Base-by-base conservation (phyloP, 1,140 invertebrate genomes). In the Coptotermes formosanus region DNA sequence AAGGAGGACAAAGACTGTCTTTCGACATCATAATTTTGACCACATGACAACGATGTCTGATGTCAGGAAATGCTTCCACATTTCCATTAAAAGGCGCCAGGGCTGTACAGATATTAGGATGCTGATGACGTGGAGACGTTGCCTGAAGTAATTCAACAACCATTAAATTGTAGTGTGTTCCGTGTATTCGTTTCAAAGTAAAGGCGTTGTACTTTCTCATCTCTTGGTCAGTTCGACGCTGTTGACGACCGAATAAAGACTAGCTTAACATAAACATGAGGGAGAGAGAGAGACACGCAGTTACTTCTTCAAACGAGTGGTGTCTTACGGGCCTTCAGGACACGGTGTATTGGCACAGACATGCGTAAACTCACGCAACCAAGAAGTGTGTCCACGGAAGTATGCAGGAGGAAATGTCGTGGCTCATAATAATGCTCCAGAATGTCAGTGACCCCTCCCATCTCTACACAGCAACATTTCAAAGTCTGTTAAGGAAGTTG, bases 331-430 rank as follows among this genome's bases (percentile, higher is more conserved):
- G n/a, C 64, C 64, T 75, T 30, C 64, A 75, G 8, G 64, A 75
- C 25, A 75, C 64, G 64, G 64, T 75, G n/a, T 14, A 14, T 14
- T 8, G 64, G 64, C 64, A 75, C 64, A 75, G 3, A 75, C 25
- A 75, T 75, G 64, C n/a, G 64, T 75, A 30, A 75, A 75, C 64
- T 75, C 64, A 75, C 25, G 64, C 64, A 75, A 75, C n/a, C 64
- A 25, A 64, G 59, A 64, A n/a, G 1, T 23, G 59, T 75, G 64
- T 8, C 64, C 25, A 30, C 64, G 64, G 52, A 75, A 30, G 25
- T 75, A 8, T 75, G 2, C 7, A 75, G 25, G 6, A 75, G n/a
- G 25, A 25, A 75, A 30, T 75, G 2, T 75, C 64, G 11, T 75
- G 64, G n/a, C 64, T n/a, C n/a, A n/a, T 75, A 75, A 75, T n/a